Evolutionary conservation across 2,888 invertebrate species (phyloP).

Genomic region (Cryptophagus acutangulus): DNA sequence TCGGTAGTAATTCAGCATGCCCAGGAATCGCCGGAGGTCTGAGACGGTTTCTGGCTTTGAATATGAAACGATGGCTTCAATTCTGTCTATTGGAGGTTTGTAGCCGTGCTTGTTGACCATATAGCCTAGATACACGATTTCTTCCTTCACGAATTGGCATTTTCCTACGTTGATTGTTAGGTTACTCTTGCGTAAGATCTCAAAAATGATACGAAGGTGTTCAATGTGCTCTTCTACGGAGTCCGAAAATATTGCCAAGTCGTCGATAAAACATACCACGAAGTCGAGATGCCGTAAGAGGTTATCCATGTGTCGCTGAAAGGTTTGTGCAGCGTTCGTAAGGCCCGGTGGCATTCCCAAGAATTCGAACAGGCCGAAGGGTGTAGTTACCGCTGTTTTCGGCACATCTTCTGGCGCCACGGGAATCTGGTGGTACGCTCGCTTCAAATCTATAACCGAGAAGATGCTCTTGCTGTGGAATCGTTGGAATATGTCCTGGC

Average conservation of each 20-base stretch:
- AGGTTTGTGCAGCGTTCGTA: too few species aligned
- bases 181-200: conserved; percentile 24
- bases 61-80: neutral
- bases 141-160: conserved; percentile 10
- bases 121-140: conserved; percentile 7
- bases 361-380: conserved; percentile 9
- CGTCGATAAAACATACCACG: too few species aligned
- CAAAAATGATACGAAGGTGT: conserved; percentile 24
- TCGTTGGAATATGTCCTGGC: too few species aligned
- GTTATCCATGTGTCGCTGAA: too few species aligned
- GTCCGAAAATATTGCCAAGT: conserved; percentile 28
- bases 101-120: neutral
- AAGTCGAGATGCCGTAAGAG: too few species aligned
- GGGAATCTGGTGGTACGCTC: conserved; percentile 40
- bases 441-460: conserved; percentile 32
- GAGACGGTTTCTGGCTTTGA: neutral
- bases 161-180: conserved; percentile 26
- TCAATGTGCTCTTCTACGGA: conserved; percentile 19
- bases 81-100: conserved; percentile 8
- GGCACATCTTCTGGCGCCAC: conserved; percentile 34
- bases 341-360: neutral
- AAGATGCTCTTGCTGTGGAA: too few species aligned
- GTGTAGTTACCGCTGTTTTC: conserved; percentile 39
- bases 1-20: conserved; percentile 4
- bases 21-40: conserved; percentile 4